phyloP scores from a whole-genome alignment of 2,888 invertebrate genomes.

The Hirudinaria manillensis region DNA sequence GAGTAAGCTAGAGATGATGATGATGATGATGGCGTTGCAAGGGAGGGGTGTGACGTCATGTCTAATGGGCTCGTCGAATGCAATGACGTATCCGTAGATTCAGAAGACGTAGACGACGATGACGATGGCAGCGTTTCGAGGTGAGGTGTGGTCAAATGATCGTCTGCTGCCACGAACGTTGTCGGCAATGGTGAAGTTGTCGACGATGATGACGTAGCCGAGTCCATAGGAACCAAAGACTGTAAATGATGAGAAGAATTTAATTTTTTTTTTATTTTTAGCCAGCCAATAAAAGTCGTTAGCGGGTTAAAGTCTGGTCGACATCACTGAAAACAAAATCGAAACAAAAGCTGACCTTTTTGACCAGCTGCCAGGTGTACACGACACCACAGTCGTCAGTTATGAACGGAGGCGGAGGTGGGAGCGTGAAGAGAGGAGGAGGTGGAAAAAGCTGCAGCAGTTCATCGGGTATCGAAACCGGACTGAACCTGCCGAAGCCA shows the following conservation, averaged over 20 bases:
- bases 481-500: neutral
- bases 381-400: slow-evolving; percentile 17
- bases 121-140: neutral
- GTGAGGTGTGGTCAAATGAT: no score
- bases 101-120: neutral
- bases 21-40: neutral
- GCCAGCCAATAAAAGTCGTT: no score
- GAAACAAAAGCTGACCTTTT: slow-evolving; percentile 10
- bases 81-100: neutral
- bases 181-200: no score
- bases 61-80: neutral
- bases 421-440: slow-evolving; percentile 21
- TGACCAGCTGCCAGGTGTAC: slow-evolving; percentile 29
- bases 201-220: no score
- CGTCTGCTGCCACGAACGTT: no score
- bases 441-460: slow-evolving; percentile 13
- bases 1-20: slow-evolving; percentile 9
- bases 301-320: no score
- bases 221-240: no score
- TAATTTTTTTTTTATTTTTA: no score
- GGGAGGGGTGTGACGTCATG: neutral
- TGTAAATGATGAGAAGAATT: no score
- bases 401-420: slow-evolving; percentile 28
- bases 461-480: slow-evolving; percentile 13
- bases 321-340: neutral